Evolutionary conservation across 2,888 invertebrate genomes (phyloP).

Genomic region (Zootermopsis nevadensis): DNA sequence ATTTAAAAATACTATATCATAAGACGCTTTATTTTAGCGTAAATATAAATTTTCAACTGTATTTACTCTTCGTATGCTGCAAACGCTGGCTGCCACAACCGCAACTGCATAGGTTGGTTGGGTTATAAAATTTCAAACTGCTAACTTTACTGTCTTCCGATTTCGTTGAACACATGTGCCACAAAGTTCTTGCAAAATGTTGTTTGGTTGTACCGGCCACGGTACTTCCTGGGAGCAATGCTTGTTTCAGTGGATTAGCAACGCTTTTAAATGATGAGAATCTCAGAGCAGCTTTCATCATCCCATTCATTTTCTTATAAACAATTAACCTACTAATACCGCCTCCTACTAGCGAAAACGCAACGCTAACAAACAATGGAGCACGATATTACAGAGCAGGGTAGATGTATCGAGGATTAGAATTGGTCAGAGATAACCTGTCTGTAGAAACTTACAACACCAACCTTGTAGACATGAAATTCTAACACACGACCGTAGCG

Average conservation of each 20-base stretch:
- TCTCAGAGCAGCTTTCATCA: slow-evolving; percentile 73
- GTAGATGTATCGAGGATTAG: too few species aligned
- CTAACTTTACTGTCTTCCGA: slow-evolving; percentile 57
- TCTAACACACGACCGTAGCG: too few species aligned
- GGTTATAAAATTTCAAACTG: slow-evolving; percentile 64
- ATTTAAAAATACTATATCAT: too few species aligned
- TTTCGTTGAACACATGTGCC: slow-evolving; percentile 74
- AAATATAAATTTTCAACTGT: neutral
- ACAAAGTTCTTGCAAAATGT: slow-evolving; percentile 76
- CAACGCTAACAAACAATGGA: too few species aligned
- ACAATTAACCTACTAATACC: too few species aligned
- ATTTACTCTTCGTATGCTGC: slow-evolving; percentile 79
- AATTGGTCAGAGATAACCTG: too few species aligned
- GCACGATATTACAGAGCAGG: too few species aligned
- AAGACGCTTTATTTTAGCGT: too few species aligned
- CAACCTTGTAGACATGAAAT: too few species aligned
- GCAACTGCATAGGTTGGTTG: slow-evolving; percentile 74
- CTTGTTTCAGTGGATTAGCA: slow-evolving; percentile 59
- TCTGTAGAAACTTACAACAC: too few species aligned
- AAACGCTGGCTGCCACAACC: slow-evolving; percentile 73
- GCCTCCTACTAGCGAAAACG: too few species aligned
- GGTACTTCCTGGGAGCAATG: slow-evolving; percentile 59
- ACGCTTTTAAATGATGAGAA: slow-evolving; percentile 60
- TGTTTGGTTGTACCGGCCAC: slow-evolving; percentile 67
- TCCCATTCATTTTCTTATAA: slow-evolving; percentile 72